A percentile compares a stretch with the other conserved stretches of the same genome.
Evolutionary conservation across 92 coral and sea anemone species (phyloP).

Genomic region (Phymanthus crucifer): DNA sequence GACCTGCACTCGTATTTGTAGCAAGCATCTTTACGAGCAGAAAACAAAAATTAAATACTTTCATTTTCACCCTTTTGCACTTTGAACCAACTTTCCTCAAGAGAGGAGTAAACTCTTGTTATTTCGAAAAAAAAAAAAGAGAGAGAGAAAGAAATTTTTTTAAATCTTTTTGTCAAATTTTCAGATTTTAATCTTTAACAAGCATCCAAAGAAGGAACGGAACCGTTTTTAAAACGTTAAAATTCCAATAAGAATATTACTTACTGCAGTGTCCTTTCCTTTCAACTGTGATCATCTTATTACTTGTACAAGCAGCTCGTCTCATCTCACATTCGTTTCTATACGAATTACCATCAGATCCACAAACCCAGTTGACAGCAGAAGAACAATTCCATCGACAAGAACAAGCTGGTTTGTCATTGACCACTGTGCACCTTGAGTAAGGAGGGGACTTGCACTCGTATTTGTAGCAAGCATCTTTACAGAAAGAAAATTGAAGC

Average conservation of each 20-base stretch:
- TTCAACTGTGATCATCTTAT: slow-evolving; percentile 10
- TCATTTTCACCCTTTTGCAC: neutral
- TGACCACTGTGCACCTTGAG: slow-evolving; percentile 47
- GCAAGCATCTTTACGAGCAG: slow-evolving; percentile 18
- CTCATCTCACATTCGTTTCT: slow-evolving; percentile 41
- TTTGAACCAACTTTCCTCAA: too few relatives aligned
- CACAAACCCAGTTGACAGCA: slow-evolving; percentile 63
- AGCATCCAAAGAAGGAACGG: too few relatives aligned
- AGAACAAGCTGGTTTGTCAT: slow-evolving; percentile 77
- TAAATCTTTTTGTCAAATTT: too few relatives aligned
- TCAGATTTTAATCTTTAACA: too few relatives aligned
- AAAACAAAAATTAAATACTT: neutral
- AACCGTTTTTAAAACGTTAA: too few relatives aligned
- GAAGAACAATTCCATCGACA: slow-evolving; percentile 72
- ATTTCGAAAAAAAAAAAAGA: too few relatives aligned
- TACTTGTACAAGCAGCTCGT: slow-evolving; percentile 22
- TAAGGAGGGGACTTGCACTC: slow-evolving; percentile 18
- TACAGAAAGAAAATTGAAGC: too few relatives aligned
- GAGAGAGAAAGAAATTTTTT: too few relatives aligned
- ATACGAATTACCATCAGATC: slow-evolving; percentile 41
- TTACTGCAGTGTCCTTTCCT: slow-evolving; percentile 34
- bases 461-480: neutral
- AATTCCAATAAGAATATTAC: neutral
- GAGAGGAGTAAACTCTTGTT: too few relatives aligned
- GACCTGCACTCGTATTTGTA: neutral